Percentiles rank a stretch among this genome's conserved stretches.
phyloP scores from a whole-genome alignment of 2,113 vertebrate genomes.

The Corydoras sp. region DNA sequence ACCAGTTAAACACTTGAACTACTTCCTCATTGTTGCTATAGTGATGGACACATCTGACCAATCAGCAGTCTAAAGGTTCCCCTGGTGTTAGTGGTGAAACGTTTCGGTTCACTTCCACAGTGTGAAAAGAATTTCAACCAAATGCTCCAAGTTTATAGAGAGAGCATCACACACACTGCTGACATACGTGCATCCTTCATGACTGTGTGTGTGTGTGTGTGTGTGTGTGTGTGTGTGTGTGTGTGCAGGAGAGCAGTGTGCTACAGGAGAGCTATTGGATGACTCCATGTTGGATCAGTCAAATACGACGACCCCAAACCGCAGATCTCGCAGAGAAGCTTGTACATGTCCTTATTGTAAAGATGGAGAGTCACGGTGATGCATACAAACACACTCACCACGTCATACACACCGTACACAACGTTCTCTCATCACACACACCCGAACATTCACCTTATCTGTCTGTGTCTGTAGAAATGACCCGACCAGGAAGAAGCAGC shows the following conservation, averaged over 20 bases:
- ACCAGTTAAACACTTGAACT: no score
- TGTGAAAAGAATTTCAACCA: no score
- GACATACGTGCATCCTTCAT: no score
- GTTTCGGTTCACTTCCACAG: no score
- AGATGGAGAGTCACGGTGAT: constrained; percentile 86
- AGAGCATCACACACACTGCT: no score
- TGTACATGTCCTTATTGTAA: constrained; percentile 98
- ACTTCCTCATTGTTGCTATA: no score
- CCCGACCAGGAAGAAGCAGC: constrained; percentile 94
- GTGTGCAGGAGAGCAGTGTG: constrained; percentile 75
- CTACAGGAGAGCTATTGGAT: constrained; percentile 72
- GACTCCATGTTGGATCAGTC: constrained; percentile 77
- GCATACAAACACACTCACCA: neutral
- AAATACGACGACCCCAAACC: constrained; percentile 71
- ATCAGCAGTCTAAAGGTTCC: no score
- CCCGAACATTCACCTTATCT: neutral
- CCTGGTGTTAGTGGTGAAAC: no score
- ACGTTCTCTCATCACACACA: no score
- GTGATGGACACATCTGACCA: no score
- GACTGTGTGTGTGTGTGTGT: constrained; percentile 1
- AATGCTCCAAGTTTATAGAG: no score
- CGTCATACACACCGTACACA: neutral
- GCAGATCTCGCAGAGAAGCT: constrained; percentile 83
- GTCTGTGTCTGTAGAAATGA: constrained; percentile 55
- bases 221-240: neutral